Base-by-base conservation (phyloP, 2,888 invertebrate genomes). In the Theretra japonica region DNA sequence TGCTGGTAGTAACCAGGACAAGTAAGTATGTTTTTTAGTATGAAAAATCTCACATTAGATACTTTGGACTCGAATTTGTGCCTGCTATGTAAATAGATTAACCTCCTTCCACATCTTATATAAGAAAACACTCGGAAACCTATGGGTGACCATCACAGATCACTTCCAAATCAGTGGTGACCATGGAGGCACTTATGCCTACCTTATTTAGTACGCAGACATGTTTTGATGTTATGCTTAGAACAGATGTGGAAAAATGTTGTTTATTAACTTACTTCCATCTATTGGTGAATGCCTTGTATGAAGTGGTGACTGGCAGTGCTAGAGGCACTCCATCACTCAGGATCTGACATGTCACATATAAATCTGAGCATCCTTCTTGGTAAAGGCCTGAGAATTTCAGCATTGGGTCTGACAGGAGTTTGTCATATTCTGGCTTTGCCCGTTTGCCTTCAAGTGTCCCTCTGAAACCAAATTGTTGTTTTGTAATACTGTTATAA, bases 361-460 rank as follows among this genome's bases (percentile, higher is more conserved):
- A 97, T 77, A 99, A 95, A 86, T 99, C 98, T 0, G 99, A 97
- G 88, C 97, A 97, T 50, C 96, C 96, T 73, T 97, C 96, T 76
- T 97, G 97, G 86, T 97, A 98, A 1, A 98, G 92, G 0, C 99
- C 99, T 0, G 98, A 98, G 89, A 97, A 98, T 83, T 98, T 97
- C 70, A 99, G 94, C 95, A 98, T 96, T 0, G 99, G 98, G 86
- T 99, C 97, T 28, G 96, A 95, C 0, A 99, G 94, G 4, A 99
- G 91, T 85, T 98, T 97, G 83, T 98, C 97, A 95, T 98, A 98
- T 82, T 97, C 97, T 0, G 98, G 98, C 83, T 97, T 97, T 69
- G 97, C 95, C 72, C 97, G 95, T 86, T 97, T 97, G 0, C 99
- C 99, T 95, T 99, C 99, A 74, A 99, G 93, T 2, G 98, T 98